Percentiles rank a stretch among this genome's conserved stretches.
Conservation (phyloP, 1,140 invertebrate species). For the Listronotus bonariensis region DNA sequence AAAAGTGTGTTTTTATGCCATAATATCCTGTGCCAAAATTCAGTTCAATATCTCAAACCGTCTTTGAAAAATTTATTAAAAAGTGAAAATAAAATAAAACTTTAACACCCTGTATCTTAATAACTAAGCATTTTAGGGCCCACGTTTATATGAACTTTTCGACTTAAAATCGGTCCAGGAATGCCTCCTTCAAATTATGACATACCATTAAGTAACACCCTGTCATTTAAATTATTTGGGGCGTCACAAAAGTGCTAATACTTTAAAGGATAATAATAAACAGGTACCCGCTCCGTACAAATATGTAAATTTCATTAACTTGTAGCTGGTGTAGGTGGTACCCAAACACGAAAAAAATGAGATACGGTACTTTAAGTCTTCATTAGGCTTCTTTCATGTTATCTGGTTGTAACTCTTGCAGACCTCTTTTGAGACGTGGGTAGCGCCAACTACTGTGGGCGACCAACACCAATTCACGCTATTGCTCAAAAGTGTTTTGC, state of each 20-base stretch:
- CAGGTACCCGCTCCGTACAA: constrained; percentile 11
- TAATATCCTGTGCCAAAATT: no score
- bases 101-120: no score
- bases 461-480: constrained; percentile 33
- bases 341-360: constrained; percentile 29
- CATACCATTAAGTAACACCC: no score
- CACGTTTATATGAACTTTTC: no score
- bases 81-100: no score
- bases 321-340: constrained; percentile 11
- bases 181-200: no score
- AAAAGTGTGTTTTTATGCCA: no score
- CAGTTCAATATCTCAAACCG: no score
- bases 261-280: constrained; percentile 22
- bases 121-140: no score
- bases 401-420: constrained; percentile 37
- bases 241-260: constrained; percentile 29
- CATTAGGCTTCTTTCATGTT: constrained; percentile 40
- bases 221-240: constrained; percentile 15
- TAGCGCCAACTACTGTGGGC: constrained; percentile 31
- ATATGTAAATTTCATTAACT: constrained; percentile 36
- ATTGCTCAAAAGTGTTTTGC: constrained; percentile 26
- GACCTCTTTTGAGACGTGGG: constrained; percentile 25
- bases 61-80: no score
- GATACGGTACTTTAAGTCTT: constrained; percentile 40
- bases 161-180: no score